Evolutionary conservation across 1,140 invertebrate species (phyloP).

Genomic region (Drosophila ananassae): DNA sequence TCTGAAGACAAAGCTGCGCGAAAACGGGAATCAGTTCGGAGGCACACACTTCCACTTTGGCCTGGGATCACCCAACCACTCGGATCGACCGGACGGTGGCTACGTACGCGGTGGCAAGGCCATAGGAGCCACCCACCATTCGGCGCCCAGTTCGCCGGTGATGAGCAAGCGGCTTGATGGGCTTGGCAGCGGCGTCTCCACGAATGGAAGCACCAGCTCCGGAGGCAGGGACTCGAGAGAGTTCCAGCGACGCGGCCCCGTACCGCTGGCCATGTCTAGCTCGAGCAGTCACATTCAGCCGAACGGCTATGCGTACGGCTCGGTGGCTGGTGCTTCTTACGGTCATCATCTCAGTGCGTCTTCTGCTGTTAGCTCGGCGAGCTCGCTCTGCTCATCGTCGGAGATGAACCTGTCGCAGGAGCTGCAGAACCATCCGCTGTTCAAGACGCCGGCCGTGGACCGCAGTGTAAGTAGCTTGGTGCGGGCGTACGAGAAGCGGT

Average conservation of each 20-base stretch:
- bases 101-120: slow-evolving; percentile 57
- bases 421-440: slow-evolving; percentile 83
- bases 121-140: slow-evolving; percentile 79
- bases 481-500: slow-evolving; percentile 61
- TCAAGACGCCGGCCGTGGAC: slow-evolving; percentile 80
- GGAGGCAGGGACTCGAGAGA: slow-evolving; percentile 11
- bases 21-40: slow-evolving; percentile 81
- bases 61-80: slow-evolving; percentile 83
- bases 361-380: slow-evolving; percentile 81
- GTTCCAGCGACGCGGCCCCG: slow-evolving; percentile 58
- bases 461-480: slow-evolving; percentile 81
- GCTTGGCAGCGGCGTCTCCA: slow-evolving; percentile 22
- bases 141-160: slow-evolving; percentile 88
- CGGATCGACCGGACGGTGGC: slow-evolving; percentile 78
- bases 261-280: slow-evolving; percentile 78
- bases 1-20: slow-evolving; percentile 87
- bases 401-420: slow-evolving; percentile 84
- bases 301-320: slow-evolving; percentile 66
- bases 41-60: slow-evolving; percentile 74
- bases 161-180: slow-evolving; percentile 79
- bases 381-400: slow-evolving; percentile 80
- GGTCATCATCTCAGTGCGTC: slow-evolving; percentile 78
- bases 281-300: slow-evolving; percentile 79
- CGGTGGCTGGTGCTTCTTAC: slow-evolving; percentile 59
- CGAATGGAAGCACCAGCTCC: slow-evolving; percentile 36